phyloP scores from a whole-genome alignment of 1,140 invertebrate species.

The Drosophila sproati region DNA sequence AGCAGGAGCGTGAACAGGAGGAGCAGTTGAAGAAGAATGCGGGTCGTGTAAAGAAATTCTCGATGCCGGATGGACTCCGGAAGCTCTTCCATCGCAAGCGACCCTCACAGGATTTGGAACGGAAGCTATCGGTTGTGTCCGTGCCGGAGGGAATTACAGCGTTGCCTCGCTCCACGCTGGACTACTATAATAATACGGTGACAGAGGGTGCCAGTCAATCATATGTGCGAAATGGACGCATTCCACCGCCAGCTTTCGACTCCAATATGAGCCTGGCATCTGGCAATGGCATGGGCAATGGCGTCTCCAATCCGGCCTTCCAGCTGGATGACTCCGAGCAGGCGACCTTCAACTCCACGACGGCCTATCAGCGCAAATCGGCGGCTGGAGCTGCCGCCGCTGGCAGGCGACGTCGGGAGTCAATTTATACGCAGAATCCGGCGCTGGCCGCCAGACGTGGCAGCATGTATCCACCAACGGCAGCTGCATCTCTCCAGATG shows the following conservation, averaged over 20 bases:
- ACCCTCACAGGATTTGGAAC: constrained; percentile 70
- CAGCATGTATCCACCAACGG: constrained; percentile 71
- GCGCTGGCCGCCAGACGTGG: constrained; percentile 58
- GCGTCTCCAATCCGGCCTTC: constrained; percentile 60
- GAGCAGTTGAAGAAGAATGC: constrained; percentile 62
- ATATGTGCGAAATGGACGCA: constrained; percentile 67
- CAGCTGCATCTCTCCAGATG: constrained; percentile 41
- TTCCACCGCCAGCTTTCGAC: constrained; percentile 48
- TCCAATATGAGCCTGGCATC: constrained; percentile 60
- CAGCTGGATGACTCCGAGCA: constrained; percentile 60
- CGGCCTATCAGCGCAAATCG: constrained; percentile 61
- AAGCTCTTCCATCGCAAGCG: constrained; percentile 75
- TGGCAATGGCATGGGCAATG: constrained; percentile 10
- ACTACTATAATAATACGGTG: constrained; percentile 83
- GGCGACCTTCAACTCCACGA: constrained; percentile 31
- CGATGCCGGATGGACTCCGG: constrained; percentile 78
- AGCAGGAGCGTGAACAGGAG: constrained; percentile 54
- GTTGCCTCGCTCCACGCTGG: constrained; percentile 53
- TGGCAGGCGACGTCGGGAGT: constrained; percentile 64
- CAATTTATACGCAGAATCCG: constrained; percentile 77
- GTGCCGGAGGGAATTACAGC: constrained; percentile 71
- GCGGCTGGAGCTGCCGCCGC: constrained; percentile 19
- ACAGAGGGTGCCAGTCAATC: constrained; percentile 84
- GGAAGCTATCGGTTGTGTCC: constrained; percentile 75
- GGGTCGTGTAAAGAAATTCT: constrained; percentile 76